These are phyloP conservation scores for Sakesphorus luctuosus DNA, from an alignment of 2,113 vertebrate species.

Conservation along the genomic window DNA sequence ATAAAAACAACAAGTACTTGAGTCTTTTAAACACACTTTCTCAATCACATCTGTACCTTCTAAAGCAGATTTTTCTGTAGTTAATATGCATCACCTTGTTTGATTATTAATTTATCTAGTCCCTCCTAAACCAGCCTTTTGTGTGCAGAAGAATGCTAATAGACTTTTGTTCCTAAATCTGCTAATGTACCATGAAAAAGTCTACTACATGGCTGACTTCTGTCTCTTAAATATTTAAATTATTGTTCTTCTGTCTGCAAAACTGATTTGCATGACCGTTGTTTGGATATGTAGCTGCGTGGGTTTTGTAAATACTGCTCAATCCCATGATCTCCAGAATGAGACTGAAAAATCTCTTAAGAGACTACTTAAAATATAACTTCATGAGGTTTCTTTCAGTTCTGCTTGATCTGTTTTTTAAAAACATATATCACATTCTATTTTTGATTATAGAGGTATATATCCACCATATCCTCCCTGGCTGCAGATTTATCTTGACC, in stretches of 20 bases:
- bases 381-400: background rate
- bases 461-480: background rate
- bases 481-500: background rate
- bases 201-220: constrained; percentile 43
- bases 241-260: background rate
- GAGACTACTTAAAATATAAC: background rate
- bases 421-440: background rate
- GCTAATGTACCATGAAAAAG: constrained; percentile 48
- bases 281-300: background rate
- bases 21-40: background rate
- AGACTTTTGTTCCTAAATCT: constrained; percentile 35
- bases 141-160: constrained; percentile 65
- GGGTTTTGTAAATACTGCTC: background rate
- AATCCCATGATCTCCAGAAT: background rate
- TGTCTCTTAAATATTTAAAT: constrained; percentile 61
- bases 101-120: constrained; percentile 69
- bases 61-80: background rate
- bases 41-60: background rate
- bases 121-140: constrained; percentile 62
- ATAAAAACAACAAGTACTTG: background rate
- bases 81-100: constrained; percentile 66
- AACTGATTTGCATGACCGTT: background rate
- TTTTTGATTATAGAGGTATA: background rate
- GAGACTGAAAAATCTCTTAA: background rate
- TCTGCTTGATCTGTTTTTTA: background rate